Percentiles rank a stretch among this genome's conserved stretches.
phyloP scores from a whole-genome alignment of 2,797 vertebrate genomes.

The Chiroxiphia lanceolata region DNA sequence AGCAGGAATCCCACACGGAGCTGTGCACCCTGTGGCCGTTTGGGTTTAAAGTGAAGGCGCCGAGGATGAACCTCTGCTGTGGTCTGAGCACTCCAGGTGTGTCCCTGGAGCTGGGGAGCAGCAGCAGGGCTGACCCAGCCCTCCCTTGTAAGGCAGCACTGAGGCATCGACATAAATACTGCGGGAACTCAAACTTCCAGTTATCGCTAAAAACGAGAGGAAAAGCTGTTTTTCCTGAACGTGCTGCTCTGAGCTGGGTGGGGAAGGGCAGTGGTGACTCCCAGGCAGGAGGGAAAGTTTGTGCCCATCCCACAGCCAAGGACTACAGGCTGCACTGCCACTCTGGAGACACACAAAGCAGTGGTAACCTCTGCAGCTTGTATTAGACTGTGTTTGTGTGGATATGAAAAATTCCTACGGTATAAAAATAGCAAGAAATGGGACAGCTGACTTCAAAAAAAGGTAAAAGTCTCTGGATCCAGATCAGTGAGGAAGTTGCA shows the following conservation, averaged over 20 bases:
- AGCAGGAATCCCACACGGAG: neutral
- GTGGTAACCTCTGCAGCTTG: neutral
- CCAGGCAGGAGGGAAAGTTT: neutral
- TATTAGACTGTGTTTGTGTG: neutral
- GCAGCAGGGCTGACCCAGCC: neutral
- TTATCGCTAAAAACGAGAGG: neutral
- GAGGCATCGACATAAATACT: neutral
- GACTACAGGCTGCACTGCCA: neutral
- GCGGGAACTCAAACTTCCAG: neutral
- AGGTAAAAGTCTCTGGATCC: neutral
- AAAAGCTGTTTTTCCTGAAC: neutral
- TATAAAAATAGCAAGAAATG: slow-evolving; percentile 58
- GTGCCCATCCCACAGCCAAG: neutral
- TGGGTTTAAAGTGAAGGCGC: neutral
- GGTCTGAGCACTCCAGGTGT: fast-evolving
- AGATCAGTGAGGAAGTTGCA: neutral
- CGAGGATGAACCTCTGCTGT: neutral
- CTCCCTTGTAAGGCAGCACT: neutral
- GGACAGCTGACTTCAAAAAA: neutral
- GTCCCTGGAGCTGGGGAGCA: neutral
- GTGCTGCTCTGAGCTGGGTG: neutral
- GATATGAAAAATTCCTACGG: neutral
- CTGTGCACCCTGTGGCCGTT: neutral
- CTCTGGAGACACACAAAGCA: neutral
- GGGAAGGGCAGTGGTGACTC: neutral